Base-by-base conservation (phyloP, 1,140 invertebrate species). In the Macrosteles quadrilineatus region DNA sequence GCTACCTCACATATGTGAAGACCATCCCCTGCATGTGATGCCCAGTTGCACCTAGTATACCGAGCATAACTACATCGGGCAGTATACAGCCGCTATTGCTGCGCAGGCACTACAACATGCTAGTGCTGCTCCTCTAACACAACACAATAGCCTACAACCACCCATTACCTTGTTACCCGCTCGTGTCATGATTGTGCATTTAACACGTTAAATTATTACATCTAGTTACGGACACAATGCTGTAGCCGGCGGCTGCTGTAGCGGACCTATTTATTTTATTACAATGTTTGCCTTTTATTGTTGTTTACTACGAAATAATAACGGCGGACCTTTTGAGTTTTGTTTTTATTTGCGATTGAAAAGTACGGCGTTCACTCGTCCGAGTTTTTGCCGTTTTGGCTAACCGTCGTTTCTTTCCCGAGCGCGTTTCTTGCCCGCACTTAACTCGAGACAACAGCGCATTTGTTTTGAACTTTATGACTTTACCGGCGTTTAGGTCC, bases 121-220 rank as follows among this genome's bases (percentile, higher is more conserved):
- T 36, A 36, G 32, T n/a, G n/a, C 32, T 36, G 32, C 14, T 6
- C 4, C 32, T 14, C 32, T 36, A 36, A 36, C 32, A 36, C 32
- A 36, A 36, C 32, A 36, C 32, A 36, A 36, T 36, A 36, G 32
- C 32, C 55, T 29, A 12, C 21, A 59, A 25, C 55, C 55, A 4
- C 21, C 27, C 55, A 59, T 59, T 59, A 59, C 55, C 55, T 59
- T 29, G 55, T 59, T 59, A 59, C 55, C 55, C 21, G 25, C 55
- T 59, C 55, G 55, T 30, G 55, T 29, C 14, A 59, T 59, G 55
- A 59, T 59, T 59, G 55, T 59, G 23, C 55, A 59, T 59, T 59
- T 59, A 59, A 59, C 55, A 59, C 55, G 55, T 59, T 59, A 59
- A 59, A 59, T 59, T 59, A 59, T 59, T 59, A 59, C 55, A 59